These are phyloP conservation scores for Pollicipes pollicipes DNA, from an alignment of 1,140 invertebrate species.

Conservation along the genomic window DNA sequence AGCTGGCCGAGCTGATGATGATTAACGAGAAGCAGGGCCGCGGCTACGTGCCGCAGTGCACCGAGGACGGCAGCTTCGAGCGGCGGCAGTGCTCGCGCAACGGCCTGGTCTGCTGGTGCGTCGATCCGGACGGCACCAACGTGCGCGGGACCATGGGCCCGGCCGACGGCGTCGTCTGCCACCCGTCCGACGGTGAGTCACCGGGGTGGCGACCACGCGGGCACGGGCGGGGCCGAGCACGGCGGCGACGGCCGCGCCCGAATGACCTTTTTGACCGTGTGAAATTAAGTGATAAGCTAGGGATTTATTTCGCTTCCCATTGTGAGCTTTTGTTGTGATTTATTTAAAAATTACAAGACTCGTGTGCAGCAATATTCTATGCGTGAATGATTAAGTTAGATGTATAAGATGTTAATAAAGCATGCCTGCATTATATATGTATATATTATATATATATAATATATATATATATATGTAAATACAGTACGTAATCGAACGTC, in stretches of 20 bases:
- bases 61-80: constrained; percentile 43
- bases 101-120: constrained; percentile 70
- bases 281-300: too few species aligned
- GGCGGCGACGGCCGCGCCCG: constrained; percentile 2
- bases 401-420: too few species aligned
- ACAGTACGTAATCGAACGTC: too few species aligned
- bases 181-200: constrained; percentile 10
- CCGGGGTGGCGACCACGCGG: neutral
- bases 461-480: too few species aligned
- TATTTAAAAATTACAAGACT: too few species aligned
- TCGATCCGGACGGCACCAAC: constrained; percentile 50
- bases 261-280: too few species aligned
- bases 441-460: too few species aligned
- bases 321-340: too few species aligned
- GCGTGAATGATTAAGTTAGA: too few species aligned
- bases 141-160: constrained; percentile 57
- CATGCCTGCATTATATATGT: too few species aligned
- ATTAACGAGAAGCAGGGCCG: constrained; percentile 52
- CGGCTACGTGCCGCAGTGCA: constrained; percentile 65
- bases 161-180: constrained; percentile 45
- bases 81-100: constrained; percentile 55
- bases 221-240: constrained; percentile 2
- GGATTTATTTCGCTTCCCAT: too few species aligned
- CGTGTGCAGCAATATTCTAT: too few species aligned
- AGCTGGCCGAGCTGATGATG: constrained; percentile 52